These are phyloP conservation scores for Cryptocephalus moraei DNA, from an alignment of 2,888 invertebrate genomes.

Conservation along the genomic window DNA sequence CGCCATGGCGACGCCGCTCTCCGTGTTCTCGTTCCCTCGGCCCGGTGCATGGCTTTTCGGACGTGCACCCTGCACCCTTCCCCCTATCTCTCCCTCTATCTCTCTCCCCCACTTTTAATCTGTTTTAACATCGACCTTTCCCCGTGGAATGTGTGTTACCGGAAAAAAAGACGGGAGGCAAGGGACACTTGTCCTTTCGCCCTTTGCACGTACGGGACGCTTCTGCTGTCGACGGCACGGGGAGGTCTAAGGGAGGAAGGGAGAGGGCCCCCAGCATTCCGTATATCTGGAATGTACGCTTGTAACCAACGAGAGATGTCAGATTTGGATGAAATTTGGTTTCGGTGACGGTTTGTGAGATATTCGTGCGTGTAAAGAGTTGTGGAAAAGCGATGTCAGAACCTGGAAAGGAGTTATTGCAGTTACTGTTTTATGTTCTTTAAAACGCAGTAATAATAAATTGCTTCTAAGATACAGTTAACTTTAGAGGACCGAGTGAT, in stretches of 20 bases:
- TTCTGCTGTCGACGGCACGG: not conserved
- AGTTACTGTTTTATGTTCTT: too few species aligned
- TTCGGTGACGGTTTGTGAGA: too few species aligned
- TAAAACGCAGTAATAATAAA: too few species aligned
- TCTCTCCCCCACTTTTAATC: constrained; percentile 13
- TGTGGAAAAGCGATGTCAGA: too few species aligned
- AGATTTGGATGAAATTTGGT: too few species aligned
- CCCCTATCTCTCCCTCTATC: not conserved
- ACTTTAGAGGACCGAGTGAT: too few species aligned
- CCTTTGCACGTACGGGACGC: not conserved
- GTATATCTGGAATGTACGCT: not conserved
- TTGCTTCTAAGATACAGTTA: too few species aligned
- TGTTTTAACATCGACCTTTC: constrained; percentile 13
- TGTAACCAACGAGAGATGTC: too few species aligned
- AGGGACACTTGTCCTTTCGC: too few species aligned
- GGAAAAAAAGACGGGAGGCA: not conserved
- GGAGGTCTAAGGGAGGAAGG: not conserved
- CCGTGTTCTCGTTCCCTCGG: not conserved
- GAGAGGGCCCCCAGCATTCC: not conserved
- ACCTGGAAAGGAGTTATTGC: too few species aligned
- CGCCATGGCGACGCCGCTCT: constrained; percentile 20
- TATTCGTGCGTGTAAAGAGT: too few species aligned
- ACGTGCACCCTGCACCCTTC: constrained; percentile 11
- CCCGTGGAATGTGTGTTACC: not conserved
- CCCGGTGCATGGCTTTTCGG: constrained; percentile 15